Evolutionary conservation across 1,140 invertebrate genomes (phyloP), one percentile per base, ranked within the genome.

Genomic region (Diprion similis): DNA sequence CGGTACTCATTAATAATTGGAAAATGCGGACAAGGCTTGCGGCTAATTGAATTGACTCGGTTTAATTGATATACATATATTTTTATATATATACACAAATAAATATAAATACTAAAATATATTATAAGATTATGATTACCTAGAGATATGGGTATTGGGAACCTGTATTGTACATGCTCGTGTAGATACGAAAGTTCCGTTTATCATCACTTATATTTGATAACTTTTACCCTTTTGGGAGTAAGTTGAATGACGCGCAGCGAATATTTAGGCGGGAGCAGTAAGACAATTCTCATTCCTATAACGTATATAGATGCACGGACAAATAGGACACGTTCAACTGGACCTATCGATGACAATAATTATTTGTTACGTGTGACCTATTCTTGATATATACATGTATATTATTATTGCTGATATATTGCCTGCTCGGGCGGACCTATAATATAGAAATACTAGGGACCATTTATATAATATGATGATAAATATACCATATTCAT

Each of bases 181-280:
- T 6, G 2, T 37, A 37, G 24, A 37, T 1, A 37, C 6, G 24
- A 1, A 37, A 37, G 2, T 37, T 37, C 24, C 1, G 24, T 37
- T 6, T 8, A 15, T 19, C 67, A 13, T 65, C 15, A n/a, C 64
- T 65, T n/a, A 15, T 68, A 68, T 15, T 68, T 19, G 11, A 68
- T 68, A 68, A 68, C 18, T 68, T 24, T 65, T 68, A 68, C 67
- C 51, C 51, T 59, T 59, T 59, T 59, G 51, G 51, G 51, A 59
- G 6, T 59, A 59, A 17, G n/a, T 17, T 8, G 4, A 59, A 59
- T 17, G n/a, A 59, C 51, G 51, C 51, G 7, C 51, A 59, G 51
- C 51, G 9, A 9, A 59, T 59, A 59, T 37, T 37, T 37, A 37
- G 24, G 24, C 24, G 24, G 24, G 24, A 37, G 24, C 24, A 37